phyloP scores from a whole-genome alignment of 2,888 invertebrate species.

The Napeogenes inachia region DNA sequence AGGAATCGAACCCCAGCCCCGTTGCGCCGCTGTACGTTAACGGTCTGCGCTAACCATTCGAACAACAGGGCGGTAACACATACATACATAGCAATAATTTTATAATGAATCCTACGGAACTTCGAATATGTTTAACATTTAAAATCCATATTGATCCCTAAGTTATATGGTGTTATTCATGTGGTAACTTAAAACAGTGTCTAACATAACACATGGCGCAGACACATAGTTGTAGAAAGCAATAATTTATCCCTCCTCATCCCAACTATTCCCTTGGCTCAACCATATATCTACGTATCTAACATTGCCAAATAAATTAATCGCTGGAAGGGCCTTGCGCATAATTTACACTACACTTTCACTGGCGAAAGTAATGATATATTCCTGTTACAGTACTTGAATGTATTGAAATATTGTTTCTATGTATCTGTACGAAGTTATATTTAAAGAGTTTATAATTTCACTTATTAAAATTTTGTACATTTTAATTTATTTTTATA shows the following conservation, averaged over 20 bases:
- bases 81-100: too few species aligned
- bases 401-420: too few species aligned
- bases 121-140: background rate
- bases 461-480: background rate
- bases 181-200: conserved; percentile 64
- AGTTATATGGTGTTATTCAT: conserved; percentile 39
- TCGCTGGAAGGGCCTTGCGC: conserved; percentile 40
- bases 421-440: too few species aligned
- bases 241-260: conserved; percentile 72
- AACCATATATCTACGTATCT: conserved; percentile 63
- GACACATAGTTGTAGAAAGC: conserved; percentile 74
- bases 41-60: too few species aligned
- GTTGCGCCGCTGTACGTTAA: too few species aligned
- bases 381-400: background rate
- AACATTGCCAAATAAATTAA: conserved; percentile 38
- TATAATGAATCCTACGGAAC: background rate
- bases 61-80: too few species aligned
- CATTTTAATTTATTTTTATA: conserved; percentile 7
- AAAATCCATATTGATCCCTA: conserved; percentile 31
- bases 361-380: conserved; percentile 4
- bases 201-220: conserved; percentile 70
- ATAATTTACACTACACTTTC: conserved; percentile 9
- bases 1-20: too few species aligned
- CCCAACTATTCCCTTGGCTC: conserved; percentile 74
- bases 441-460: too few species aligned